Evolutionary conservation across 2,113 vertebrate genomes (phyloP), one percentile per base, ranked within the genome.

Genomic region (Prochilodus magdalenae): DNA sequence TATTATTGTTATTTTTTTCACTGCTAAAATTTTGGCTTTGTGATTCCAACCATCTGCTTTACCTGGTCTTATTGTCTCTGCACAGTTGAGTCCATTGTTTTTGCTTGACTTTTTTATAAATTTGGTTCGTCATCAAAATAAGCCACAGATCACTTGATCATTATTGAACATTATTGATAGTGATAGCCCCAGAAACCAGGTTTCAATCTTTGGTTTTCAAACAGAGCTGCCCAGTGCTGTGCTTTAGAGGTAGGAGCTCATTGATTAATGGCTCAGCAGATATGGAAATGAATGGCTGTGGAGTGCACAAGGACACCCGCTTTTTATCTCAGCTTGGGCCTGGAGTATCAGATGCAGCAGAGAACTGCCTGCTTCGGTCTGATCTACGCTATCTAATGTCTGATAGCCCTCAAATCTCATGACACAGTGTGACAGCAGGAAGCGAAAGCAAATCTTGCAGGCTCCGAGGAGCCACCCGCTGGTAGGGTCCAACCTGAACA

Each of bases 251-350:
- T 78, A 79, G 36, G 26, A 62, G 60, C 24, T 85, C 80, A 89
- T 87, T 91, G 90, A 93, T 90, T 92, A 93, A 90, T 90, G 88
- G 86, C 84, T 89, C 40, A 82, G 90, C 83, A 89, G 86, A 88
- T 88, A 89, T 91, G 87, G 86, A 90, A 91, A 90, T 87, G 84
- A 89, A 90, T 88, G 87, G 85, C 84, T 85, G 78, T 53, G 83
- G 72, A 80, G 85, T 73, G 49, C 86, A 83, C 73, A 84, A 88
- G 87, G 71, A 87, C 90, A 87, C 70, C 26, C 71, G 84, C 82
- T 81, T 82, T 88, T 88, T 83, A 76, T 89, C 74, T 80, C 51
- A 49, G 84, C 81, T 78, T 84, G 72, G 59, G 66, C 62, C 33
- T 20, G 14, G 70, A 71, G 73, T 62, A 82, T 87, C 72, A 76